phyloP scores from a whole-genome alignment of 2,797 vertebrate species.

The Propithecus deckenii region DNA sequence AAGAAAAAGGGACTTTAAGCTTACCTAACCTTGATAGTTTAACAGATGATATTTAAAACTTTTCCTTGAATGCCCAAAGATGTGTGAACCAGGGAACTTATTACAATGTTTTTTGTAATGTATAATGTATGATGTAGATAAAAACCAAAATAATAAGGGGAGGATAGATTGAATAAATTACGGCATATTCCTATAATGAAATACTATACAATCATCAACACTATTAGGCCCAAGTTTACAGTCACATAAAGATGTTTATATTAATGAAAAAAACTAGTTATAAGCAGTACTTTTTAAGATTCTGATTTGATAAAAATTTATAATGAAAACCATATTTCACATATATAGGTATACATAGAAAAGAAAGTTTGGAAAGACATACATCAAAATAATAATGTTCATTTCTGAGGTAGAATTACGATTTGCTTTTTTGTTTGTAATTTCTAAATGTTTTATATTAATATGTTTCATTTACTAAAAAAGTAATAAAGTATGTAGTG shows the following conservation, averaged over 20 bases:
- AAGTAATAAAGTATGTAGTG: background rate
- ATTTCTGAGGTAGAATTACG: constrained; percentile 40
- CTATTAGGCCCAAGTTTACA: background rate
- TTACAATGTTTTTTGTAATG: background rate
- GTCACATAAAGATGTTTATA: background rate
- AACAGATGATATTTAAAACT: constrained; percentile 20
- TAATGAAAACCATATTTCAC: constrained; percentile 11
- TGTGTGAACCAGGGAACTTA: background rate
- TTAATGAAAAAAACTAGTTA: constrained; percentile 9
- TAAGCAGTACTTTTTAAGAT: background rate
- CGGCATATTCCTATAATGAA: background rate
- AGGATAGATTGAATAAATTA: background rate
- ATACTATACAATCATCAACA: background rate
- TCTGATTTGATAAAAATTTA: constrained; percentile 22
- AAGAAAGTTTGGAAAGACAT: background rate
- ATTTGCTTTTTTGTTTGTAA: background rate
- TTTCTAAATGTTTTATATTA: constrained; percentile 14
- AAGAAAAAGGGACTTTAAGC: background rate
- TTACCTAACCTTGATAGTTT: constrained; percentile 9
- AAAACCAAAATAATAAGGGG: constrained; percentile 17
- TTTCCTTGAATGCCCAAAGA: background rate
- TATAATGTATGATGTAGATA: background rate
- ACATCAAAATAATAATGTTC: constrained; percentile 29
- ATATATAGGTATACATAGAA: background rate
- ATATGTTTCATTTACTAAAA: background rate